These are phyloP conservation scores for Catharus ustulatus DNA, from an alignment of 2,797 vertebrate genomes.

Conservation along the genomic window DNA sequence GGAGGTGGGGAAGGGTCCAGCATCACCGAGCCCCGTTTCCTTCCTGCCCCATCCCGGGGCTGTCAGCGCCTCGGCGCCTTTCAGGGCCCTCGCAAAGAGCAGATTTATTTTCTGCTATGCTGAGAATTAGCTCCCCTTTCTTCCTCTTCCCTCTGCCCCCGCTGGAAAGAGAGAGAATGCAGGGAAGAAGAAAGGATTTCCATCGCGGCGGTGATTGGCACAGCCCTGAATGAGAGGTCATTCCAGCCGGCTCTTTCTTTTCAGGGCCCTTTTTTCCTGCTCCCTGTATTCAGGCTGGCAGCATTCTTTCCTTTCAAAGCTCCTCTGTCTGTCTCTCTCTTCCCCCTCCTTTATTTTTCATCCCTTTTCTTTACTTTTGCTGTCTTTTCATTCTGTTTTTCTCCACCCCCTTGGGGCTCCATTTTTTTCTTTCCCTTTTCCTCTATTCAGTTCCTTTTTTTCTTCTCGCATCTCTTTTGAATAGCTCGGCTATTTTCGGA, in stretches of 20 bases:
- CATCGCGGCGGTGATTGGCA: slow-evolving; percentile 78
- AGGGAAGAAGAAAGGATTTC: slow-evolving; percentile 73
- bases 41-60: background rate
- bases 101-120: slow-evolving; percentile 69
- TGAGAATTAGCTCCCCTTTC: slow-evolving; percentile 70
- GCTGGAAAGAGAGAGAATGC: slow-evolving; percentile 74
- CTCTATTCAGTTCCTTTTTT: slow-evolving; percentile 69
- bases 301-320: slow-evolving; percentile 80
- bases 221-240: slow-evolving; percentile 76
- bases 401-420: slow-evolving; percentile 72
- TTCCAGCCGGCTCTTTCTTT: slow-evolving; percentile 77
- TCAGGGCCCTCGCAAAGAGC: slow-evolving; percentile 20
- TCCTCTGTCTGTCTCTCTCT: slow-evolving; percentile 74
- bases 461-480: slow-evolving; percentile 70
- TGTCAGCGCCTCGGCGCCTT: background rate
- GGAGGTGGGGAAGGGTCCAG: background rate
- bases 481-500: slow-evolving; percentile 77
- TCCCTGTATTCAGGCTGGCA: slow-evolving; percentile 70
- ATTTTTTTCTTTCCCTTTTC: slow-evolving; percentile 67
- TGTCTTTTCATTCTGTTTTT: slow-evolving; percentile 74
- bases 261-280: slow-evolving; percentile 75
- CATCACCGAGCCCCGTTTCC: background rate
- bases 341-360: slow-evolving; percentile 74
- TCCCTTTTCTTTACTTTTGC: slow-evolving; percentile 74
- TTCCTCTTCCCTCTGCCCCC: slow-evolving; percentile 66